A percentile compares a stretch with the other conserved stretches of the same genome.
These are phyloP conservation scores for Gnatocerus cornutus DNA, from an alignment of 2,888 invertebrate species.

Conservation along the genomic window DNA sequence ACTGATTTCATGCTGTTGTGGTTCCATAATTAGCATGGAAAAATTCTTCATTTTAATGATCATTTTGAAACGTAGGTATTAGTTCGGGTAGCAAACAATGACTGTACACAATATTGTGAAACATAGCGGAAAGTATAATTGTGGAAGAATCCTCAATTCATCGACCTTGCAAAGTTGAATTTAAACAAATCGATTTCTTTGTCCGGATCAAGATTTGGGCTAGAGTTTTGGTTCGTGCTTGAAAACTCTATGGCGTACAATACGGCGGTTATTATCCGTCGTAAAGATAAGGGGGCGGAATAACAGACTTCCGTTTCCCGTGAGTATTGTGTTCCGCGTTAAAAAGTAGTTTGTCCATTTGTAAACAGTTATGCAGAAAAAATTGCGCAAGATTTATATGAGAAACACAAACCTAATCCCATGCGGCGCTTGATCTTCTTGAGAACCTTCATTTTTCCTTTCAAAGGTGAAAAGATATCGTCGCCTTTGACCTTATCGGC, in stretches of 20 bases:
- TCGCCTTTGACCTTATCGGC: conserved; percentile 62
- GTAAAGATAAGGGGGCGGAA: conserved; percentile 46
- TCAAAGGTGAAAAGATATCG: conserved; percentile 72
- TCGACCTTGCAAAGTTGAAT: neutral
- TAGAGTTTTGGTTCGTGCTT: neutral
- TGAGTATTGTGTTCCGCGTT: conserved; percentile 39
- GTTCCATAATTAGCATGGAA: too few relatives aligned
- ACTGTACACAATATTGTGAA: too few relatives aligned
- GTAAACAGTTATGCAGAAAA: conserved; percentile 11
- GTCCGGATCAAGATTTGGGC: neutral
- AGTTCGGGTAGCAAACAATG: too few relatives aligned
- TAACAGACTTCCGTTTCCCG: conserved; percentile 49
- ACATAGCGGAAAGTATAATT: too few relatives aligned
- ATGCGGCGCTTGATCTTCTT: conserved; percentile 93
- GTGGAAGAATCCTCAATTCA: too few relatives aligned
- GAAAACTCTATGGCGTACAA: conserved; percentile 28
- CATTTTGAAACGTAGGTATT: too few relatives aligned
- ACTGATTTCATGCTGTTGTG: too few relatives aligned
- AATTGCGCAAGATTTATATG: conserved; percentile 54
- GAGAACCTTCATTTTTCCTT: conserved; percentile 88
- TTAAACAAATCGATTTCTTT: neutral
- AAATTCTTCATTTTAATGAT: too few relatives aligned
- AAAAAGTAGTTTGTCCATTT: conserved; percentile 23
- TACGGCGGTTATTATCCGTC: conserved; percentile 34
- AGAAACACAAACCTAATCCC: conserved; percentile 84